Conservation (phyloP, 2,797 vertebrate species). For the Cottoperca gobio region DNA sequence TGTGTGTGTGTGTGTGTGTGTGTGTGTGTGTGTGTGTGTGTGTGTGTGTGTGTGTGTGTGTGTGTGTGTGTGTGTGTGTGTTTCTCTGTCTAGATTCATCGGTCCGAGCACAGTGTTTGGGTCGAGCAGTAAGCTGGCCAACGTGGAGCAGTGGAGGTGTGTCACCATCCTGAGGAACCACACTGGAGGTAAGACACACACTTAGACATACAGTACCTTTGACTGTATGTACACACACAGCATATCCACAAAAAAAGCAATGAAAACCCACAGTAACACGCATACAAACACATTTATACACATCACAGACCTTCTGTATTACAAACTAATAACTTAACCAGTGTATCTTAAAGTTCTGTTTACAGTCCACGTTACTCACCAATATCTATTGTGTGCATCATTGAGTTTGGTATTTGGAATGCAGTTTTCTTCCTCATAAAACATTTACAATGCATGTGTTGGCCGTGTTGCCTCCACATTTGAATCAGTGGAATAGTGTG, state of each 20-base stretch:
- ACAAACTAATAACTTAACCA: too few relatives aligned
- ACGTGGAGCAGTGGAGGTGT: constrained; percentile 98
- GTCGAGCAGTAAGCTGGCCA: constrained; percentile 96
- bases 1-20: too few relatives aligned
- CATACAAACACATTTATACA: not conserved
- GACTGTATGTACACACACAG: too few relatives aligned
- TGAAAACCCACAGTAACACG: not conserved
- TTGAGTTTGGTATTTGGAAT: too few relatives aligned
- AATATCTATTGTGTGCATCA: not conserved
- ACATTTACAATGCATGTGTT: not conserved
- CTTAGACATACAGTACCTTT: too few relatives aligned
- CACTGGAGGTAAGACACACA: constrained; percentile 88
- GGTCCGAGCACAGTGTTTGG: constrained; percentile 98
- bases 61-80: too few relatives aligned
- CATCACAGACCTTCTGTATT: not conserved
- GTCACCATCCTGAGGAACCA: constrained; percentile 96
- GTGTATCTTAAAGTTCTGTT: not conserved
- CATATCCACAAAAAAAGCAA: not conserved
- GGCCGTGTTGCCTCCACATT: not conserved
- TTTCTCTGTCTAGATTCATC: constrained; percentile 87
- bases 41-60: too few relatives aligned
- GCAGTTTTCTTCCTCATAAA: not conserved
- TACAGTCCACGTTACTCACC: not conserved
- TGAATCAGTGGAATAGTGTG: too few relatives aligned
- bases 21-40: too few relatives aligned